Evolutionary conservation across 2,113 vertebrate species (phyloP), one percentile per base, ranked within the genome.

Genomic region (Hypomesus transpacificus): DNA sequence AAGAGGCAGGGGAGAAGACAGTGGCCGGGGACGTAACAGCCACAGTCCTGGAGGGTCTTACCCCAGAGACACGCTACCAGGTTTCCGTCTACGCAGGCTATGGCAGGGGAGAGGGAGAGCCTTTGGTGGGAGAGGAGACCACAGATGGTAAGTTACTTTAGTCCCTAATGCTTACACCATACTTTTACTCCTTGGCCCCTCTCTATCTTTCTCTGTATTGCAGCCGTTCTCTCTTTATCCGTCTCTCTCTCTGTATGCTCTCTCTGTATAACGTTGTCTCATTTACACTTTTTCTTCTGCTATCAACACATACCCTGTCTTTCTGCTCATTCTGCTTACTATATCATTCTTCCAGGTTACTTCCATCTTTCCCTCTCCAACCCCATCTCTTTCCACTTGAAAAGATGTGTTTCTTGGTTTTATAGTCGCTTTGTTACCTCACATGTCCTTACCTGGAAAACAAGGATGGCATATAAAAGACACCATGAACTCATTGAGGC

Each of bases 21-120:
- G 89, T 97, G 73, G 88, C 91, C 61, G 94, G 94, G 78, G 90
- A 93, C 68, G 82, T 83, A 53, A 92, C 94, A 53, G 81, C 91
- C 71, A 94, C 95, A 20, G 81, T 95, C 56, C 85, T 98, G 82
- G 93, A 96, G 3, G 90, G 94, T 51, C 93, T 99, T 70, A 96
- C 93, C 70, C 95, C 96, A 11, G 97, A 99, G 80, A 99, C 97
- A 31, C 97, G 94, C 75, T 99, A 99, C 79, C 92, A 90, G 81
- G 88, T 99, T 87, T 96, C 94, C 21, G 94, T 99, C 64, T 94
- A 92, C 52, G 96, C 96, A 60, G 82, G 71, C 57, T 99, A 99
- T 61, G 90, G 88, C 78, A 94, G 86, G 1, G 96, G 96, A 74
- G 95, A 96, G 78, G 97, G 96, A 71, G 91, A 93, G 46, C 93